phyloP scores from a whole-genome alignment of 2,888 invertebrate genomes.

The Ommatoiulus sabulosus region DNA sequence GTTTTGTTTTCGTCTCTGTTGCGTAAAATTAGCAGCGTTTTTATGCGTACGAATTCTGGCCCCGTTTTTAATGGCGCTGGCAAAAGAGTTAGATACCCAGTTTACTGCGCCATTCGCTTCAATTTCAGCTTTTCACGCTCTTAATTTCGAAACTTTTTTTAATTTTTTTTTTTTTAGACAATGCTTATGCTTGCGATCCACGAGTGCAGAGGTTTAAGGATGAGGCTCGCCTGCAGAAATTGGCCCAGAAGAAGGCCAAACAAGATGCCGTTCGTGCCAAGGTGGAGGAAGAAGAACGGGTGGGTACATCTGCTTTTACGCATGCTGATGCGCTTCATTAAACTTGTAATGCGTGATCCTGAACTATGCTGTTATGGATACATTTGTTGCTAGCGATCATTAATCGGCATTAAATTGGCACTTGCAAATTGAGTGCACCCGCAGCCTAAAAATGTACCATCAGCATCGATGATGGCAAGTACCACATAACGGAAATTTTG shows the following conservation, averaged over 20 bases:
- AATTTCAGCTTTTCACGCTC: neutral
- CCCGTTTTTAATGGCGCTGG: neutral
- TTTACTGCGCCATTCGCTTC: neutral
- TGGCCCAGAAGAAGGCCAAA: constrained; percentile 88
- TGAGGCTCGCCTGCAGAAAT: constrained; percentile 90
- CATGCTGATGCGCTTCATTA: constrained; percentile 24
- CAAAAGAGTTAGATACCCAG: neutral
- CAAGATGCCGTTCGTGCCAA: constrained; percentile 73
- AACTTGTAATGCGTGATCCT: constrained; percentile 15
- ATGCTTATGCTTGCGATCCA: constrained; percentile 94
- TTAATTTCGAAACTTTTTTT: constrained; percentile 44
- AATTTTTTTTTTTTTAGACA: constrained; percentile 71
- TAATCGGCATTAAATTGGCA: neutral
- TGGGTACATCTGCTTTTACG: constrained; percentile 65
- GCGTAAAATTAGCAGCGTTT: constrained; percentile 30
- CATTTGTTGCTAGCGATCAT: neutral
- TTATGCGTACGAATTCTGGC: neutral
- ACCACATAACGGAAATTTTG: too few species aligned
- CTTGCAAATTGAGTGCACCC: neutral
- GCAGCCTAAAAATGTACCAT: neutral
- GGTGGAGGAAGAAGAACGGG: constrained; percentile 86
- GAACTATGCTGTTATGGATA: constrained; percentile 12
- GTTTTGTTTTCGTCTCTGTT: neutral
- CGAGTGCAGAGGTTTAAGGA: constrained; percentile 92
- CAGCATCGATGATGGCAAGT: too few species aligned